Evolutionary conservation across 92 coral and sea anemone genomes (phyloP).

Genomic region (Meandrina meandrites): DNA sequence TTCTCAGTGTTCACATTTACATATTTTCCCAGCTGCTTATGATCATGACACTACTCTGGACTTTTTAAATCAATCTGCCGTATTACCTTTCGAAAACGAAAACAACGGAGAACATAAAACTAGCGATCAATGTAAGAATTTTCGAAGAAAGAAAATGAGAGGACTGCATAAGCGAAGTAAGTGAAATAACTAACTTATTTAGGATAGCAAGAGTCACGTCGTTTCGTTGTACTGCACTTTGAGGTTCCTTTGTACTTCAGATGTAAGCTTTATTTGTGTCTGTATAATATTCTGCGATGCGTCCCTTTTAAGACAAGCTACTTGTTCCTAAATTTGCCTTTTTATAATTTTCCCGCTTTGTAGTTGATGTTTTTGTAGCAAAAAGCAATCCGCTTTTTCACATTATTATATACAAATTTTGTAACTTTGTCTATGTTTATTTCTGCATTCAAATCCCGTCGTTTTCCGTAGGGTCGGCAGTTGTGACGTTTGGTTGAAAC

Average conservation of each 20-base stretch:
- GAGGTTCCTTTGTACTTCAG: not conserved
- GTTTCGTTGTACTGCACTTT: not conserved
- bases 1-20: slow-evolving; percentile 25
- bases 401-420: not conserved
- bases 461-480: not conserved
- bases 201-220: no score
- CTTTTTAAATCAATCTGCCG: not conserved
- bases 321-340: not conserved
- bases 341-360: not conserved
- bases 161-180: not conserved
- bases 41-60: not conserved
- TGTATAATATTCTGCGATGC: not conserved
- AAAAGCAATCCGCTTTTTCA: not conserved
- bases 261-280: not conserved
- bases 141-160: not conserved
- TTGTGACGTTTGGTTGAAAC: not conserved
- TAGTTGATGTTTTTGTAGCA: not conserved
- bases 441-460: not conserved
- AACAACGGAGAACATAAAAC: not conserved
- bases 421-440: not conserved
- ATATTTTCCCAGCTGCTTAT: slow-evolving; percentile 45
- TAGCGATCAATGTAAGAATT: slow-evolving; percentile 6
- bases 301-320: not conserved
- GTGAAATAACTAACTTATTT: not conserved
- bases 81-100: not conserved